Conservation (phyloP, 2,113 vertebrate genomes). For the Semnornis frantzii region DNA sequence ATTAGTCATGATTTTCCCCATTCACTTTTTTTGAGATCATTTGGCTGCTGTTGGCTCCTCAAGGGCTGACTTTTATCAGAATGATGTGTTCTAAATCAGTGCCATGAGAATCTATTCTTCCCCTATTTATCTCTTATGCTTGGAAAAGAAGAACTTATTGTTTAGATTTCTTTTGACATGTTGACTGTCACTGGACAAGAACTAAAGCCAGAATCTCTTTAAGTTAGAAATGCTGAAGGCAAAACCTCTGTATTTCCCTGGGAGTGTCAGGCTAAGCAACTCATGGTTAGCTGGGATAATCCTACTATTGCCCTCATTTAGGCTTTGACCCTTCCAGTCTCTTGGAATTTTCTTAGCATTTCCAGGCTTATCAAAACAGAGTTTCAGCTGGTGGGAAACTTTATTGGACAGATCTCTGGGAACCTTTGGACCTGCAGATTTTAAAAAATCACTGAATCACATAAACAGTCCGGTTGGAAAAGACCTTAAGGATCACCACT, state of each 20-base stretch:
- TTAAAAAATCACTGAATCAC: not conserved
- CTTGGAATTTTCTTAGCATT: conserved; percentile 27
- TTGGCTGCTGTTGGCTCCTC: not conserved
- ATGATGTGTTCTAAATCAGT: not conserved
- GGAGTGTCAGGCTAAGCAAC: not conserved
- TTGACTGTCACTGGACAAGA: not conserved
- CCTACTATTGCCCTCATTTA: not conserved
- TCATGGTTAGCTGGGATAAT: not conserved
- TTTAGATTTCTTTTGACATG: not conserved
- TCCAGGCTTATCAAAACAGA: not conserved
- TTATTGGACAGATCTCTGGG: not conserved
- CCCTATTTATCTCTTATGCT: not conserved
- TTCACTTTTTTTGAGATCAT: not conserved
- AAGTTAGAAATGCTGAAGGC: not conserved
- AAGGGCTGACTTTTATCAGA: not conserved
- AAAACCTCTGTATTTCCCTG: not conserved
- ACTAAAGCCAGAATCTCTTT: not conserved
- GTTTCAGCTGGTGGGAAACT: not conserved
- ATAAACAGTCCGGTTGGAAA: no score
- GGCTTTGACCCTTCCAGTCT: not conserved
- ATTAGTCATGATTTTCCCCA: not conserved
- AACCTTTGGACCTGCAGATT: not conserved
- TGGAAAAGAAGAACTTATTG: not conserved
- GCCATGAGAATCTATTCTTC: not conserved
- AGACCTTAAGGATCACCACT: no score